Evolutionary conservation across 2,113 vertebrate species (phyloP).

Genomic region (Campylomormyrus tamandua): DNA sequence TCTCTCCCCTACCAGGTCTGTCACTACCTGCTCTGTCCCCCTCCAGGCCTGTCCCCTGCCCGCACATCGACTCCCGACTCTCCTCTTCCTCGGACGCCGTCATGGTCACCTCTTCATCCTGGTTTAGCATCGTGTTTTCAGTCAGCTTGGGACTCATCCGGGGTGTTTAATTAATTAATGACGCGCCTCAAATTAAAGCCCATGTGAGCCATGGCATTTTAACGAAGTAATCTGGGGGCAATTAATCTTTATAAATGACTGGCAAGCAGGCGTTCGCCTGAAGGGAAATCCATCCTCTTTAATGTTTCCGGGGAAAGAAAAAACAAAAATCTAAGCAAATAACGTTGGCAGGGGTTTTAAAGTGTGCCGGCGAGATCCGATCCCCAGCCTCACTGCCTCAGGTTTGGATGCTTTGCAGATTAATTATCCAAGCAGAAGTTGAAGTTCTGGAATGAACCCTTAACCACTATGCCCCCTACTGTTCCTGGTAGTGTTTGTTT

Average conservation of each 20-base stretch:
- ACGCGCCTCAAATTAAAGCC: background rate
- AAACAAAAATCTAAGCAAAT: background rate
- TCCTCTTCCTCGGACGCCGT: background rate
- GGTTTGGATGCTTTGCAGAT: background rate
- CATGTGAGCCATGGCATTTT: background rate
- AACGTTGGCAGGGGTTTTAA: background rate
- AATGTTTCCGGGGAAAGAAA: background rate
- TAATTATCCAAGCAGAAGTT: background rate
- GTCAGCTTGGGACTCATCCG: background rate
- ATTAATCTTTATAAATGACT: conserved; percentile 13
- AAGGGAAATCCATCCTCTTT: background rate
- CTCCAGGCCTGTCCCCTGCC: background rate
- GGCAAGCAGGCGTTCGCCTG: background rate
- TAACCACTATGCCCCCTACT: background rate
- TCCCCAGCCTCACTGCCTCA: background rate
- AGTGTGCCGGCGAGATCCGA: background rate
- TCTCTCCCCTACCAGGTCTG: background rate
- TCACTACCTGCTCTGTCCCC: no score
- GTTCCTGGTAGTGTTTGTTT: background rate
- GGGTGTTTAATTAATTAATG: conserved; percentile 11
- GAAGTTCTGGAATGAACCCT: background rate
- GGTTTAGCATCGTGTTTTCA: background rate
- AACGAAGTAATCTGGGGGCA: conserved; percentile 8
- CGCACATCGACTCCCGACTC: background rate
- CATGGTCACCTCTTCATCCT: background rate